Conservation (phyloP, 2,113 vertebrate species). For the Bostrychus sinensis region DNA sequence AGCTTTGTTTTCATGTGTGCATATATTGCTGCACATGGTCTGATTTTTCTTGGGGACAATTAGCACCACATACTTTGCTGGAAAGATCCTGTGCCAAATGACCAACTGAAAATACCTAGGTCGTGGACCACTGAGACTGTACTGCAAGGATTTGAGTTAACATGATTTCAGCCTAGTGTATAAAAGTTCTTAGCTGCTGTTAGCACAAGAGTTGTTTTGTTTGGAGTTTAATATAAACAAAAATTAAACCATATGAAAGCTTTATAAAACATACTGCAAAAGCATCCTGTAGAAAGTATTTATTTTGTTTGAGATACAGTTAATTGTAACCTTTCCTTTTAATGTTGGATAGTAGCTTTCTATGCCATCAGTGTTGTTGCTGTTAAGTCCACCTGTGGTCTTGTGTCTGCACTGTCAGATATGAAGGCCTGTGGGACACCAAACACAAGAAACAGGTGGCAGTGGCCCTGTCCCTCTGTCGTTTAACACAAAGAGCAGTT, state of each 20-base stretch:
- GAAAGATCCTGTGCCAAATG: too few relatives aligned
- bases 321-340: slow-evolving; percentile 2
- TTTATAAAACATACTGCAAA: neutral
- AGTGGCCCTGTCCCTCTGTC: slow-evolving; percentile 4
- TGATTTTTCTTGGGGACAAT: slow-evolving; percentile 49
- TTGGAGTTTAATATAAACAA: neutral
- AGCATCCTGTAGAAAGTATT: neutral
- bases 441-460: slow-evolving; percentile 49
- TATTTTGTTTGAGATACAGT: slow-evolving; percentile 3
- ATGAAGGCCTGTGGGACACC: slow-evolving; percentile 13
- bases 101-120: too few relatives aligned
- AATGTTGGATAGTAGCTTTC: slow-evolving; percentile 22
- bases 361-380: slow-evolving; percentile 13
- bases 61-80: slow-evolving; percentile 40
- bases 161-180: neutral
- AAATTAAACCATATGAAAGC: neutral
- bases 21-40: slow-evolving; percentile 40
- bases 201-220: slow-evolving; percentile 4
- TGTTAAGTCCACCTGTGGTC: slow-evolving; percentile 65
- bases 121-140: too few relatives aligned
- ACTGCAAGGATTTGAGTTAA: slow-evolving; percentile 50
- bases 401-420: slow-evolving; percentile 60
- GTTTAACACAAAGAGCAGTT: slow-evolving; percentile 14
- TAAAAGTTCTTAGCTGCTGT: slow-evolving; percentile 5
- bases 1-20: slow-evolving; percentile 31